Conservation (phyloP, 30 jellyfish, hydroid and myxozoan species). For the Aurelia aurita region DNA sequence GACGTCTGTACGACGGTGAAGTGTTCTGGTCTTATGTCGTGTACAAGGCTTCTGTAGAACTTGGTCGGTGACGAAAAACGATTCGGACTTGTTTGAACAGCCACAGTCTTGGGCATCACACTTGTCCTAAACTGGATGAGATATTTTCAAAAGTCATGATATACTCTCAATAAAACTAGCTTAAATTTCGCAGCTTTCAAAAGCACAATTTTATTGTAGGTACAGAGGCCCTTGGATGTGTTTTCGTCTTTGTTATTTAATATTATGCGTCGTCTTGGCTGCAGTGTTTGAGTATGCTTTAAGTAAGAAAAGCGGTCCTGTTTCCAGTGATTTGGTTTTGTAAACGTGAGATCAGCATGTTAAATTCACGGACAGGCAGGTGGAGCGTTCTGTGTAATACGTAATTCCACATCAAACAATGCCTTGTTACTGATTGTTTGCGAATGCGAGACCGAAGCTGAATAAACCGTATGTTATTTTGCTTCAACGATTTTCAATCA, state of each 20-base stretch:
- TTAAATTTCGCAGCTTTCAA: background rate
- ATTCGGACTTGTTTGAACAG: conserved; percentile 84
- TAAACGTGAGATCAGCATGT: conserved; percentile 19
- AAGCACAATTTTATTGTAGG: background rate
- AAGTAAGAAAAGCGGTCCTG: conserved; percentile 11
- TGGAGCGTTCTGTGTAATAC: conserved; percentile 5
- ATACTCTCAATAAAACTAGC: background rate
- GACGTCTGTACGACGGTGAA: conserved; percentile 73
- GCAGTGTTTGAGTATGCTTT: conserved; percentile 21
- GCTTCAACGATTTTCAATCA: conserved; percentile 5
- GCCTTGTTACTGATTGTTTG: conserved; percentile 55
- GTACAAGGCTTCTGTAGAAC: conserved; percentile 34
- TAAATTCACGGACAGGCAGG: conserved; percentile 34
- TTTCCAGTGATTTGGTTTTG: conserved; percentile 29
- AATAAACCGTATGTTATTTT: background rate
- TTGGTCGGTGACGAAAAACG: conserved; percentile 34
- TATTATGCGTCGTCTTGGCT: conserved; percentile 28
- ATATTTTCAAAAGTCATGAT: conserved; percentile 16
- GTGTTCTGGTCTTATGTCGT: conserved; percentile 78
- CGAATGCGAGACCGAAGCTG: conserved; percentile 14
- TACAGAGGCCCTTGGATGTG: background rate
- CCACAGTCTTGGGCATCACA: conserved; percentile 77
- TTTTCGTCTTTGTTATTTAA: conserved; percentile 2
- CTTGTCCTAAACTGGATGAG: conserved; percentile 38
- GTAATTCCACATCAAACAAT: conserved; percentile 42